phyloP scores from a whole-genome alignment of 2,797 vertebrate species.

The Champsocephalus esox region DNA sequence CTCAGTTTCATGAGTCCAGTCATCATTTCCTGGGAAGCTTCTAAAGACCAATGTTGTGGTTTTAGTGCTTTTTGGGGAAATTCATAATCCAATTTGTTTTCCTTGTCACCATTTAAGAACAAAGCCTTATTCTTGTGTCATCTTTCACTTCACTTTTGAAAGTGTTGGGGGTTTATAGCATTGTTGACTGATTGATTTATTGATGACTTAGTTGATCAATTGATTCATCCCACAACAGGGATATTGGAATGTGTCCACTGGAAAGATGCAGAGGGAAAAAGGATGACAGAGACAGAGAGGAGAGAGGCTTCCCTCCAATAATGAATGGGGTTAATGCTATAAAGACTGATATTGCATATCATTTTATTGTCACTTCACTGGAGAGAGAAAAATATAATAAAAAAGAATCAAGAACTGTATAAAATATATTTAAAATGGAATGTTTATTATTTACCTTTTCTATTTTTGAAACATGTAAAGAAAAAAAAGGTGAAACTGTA shows the following conservation, averaged over 20 bases:
- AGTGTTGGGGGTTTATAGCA: background rate
- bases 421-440: slow-evolving; percentile 88
- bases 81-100: background rate
- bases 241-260: slow-evolving; percentile 7
- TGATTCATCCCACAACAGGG: background rate
- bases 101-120: slow-evolving; percentile 7
- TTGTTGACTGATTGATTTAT: background rate
- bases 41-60: background rate
- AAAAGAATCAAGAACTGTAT: slow-evolving; percentile 80
- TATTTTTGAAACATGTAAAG: slow-evolving; percentile 87
- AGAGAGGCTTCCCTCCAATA: slow-evolving; percentile 70
- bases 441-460: slow-evolving; percentile 88
- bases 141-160: background rate
- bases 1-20: slow-evolving; percentile 49
- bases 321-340: slow-evolving; percentile 71
- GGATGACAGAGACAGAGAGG: slow-evolving; percentile 26
- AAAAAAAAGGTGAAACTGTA: slow-evolving; percentile 78
- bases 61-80: background rate
- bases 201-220: background rate
- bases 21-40: background rate
- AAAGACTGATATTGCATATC: slow-evolving; percentile 76
- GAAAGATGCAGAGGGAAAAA: slow-evolving; percentile 25
- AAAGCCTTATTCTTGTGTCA: background rate
- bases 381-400: slow-evolving; percentile 61
- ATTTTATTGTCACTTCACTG: slow-evolving; percentile 78